Evolutionary conservation across 2,113 vertebrate species (phyloP).

Genomic region (Osmerus mordax): DNA sequence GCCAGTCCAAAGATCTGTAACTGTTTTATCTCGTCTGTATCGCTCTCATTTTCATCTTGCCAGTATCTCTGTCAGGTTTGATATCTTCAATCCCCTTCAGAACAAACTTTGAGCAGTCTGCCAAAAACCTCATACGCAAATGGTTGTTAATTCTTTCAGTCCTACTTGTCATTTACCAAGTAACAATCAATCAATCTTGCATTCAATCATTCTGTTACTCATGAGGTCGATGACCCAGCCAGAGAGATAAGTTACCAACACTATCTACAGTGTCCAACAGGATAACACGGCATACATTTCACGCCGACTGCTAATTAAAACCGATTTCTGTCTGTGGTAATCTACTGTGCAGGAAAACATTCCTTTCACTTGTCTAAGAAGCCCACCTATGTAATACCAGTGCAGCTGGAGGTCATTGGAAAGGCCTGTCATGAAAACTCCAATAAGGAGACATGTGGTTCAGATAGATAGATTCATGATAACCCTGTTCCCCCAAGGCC

Average conservation of each 20-base stretch:
- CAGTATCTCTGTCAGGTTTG: too few species aligned
- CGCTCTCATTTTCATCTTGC: too few species aligned
- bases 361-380: slow-evolving; percentile 12
- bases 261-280: slow-evolving; percentile 27
- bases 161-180: too few species aligned
- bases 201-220: too few species aligned
- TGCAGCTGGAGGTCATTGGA: slow-evolving; percentile 37
- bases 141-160: too few species aligned
- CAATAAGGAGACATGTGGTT: neutral
- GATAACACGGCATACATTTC: slow-evolving; percentile 48
- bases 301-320: slow-evolving; percentile 35
- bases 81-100: too few species aligned
- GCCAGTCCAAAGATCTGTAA: too few species aligned
- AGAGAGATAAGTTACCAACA: slow-evolving; percentile 20
- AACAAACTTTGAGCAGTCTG: too few species aligned
- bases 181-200: too few species aligned
- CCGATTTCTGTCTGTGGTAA: slow-evolving; percentile 29
- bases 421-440: slow-evolving; percentile 18
- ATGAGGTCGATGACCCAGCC: too few species aligned
- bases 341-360: slow-evolving; percentile 31
- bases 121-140: too few species aligned
- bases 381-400: slow-evolving; percentile 34
- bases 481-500: neutral
- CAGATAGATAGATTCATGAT: neutral
- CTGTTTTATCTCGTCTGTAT: too few species aligned